A percentile compares a stretch with the other conserved stretches of the same genome.
phyloP scores from a whole-genome alignment of 2,888 invertebrate species.

The Rhagonycha lutea region DNA sequence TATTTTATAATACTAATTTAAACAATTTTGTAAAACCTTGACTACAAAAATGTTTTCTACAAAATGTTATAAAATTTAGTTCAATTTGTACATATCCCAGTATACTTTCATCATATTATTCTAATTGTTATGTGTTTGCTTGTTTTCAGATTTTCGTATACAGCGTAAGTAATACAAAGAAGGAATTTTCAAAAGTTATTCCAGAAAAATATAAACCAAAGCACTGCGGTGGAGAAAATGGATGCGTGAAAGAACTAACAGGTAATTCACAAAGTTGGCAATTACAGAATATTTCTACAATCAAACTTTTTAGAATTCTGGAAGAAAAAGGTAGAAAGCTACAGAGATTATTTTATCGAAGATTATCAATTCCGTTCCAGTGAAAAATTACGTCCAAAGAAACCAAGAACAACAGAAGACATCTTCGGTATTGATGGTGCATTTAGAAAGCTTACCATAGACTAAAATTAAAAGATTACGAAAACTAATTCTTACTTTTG shows the following conservation, averaged over 20 bases:
- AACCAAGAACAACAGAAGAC: conserved; percentile 58
- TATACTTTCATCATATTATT: neutral
- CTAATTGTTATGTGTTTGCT: neutral
- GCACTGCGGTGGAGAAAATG: neutral
- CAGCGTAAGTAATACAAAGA: neutral
- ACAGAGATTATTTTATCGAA: conserved; percentile 59
- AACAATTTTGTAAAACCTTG: too few species aligned
- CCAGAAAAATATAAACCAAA: neutral
- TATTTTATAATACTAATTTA: too few species aligned
- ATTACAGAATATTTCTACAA: neutral
- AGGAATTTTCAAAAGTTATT: neutral
- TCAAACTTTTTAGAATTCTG: conserved; percentile 43
- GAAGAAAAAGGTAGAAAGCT: conserved; percentile 58
- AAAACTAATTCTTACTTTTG: neutral
- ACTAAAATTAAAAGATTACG: conserved; percentile 48
- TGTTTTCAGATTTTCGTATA: neutral
- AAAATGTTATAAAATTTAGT: too few species aligned
- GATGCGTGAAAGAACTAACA: neutral
- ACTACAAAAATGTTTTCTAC: too few species aligned
- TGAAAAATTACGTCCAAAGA: conserved; percentile 59
- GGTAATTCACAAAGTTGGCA: neutral
- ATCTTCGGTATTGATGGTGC: conserved; percentile 62
- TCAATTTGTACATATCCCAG: too few species aligned
- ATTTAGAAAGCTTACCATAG: conserved; percentile 58
- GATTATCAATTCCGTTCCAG: conserved; percentile 56